Base-by-base conservation (phyloP, 1,140 invertebrate species). In the Heterodera schachtii region DNA sequence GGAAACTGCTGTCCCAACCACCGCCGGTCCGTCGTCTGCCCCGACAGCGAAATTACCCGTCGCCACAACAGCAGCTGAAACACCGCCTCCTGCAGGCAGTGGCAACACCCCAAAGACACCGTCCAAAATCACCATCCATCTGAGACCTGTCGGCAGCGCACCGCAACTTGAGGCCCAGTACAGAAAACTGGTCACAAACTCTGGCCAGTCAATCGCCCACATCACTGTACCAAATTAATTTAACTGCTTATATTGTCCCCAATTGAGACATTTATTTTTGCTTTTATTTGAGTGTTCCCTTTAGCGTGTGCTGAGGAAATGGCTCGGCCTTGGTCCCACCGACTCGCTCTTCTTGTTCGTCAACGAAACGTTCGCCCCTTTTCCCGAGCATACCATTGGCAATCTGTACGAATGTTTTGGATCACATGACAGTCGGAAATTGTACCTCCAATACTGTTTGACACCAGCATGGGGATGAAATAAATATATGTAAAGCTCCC, bases 371-470 rank as follows among this genome's bases (percentile, higher is more conserved):
- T 78, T 78, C n/a, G 57, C 76, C 5, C 76, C 76, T 1, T 67
- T 21, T 7, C 76, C 76, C 49, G 76, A 78, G 46, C 64, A 69
- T 60, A 78, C 76, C 21, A 69, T 78, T 49, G 69, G 41, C 31
- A 71, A 71, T 46, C n/a, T 78, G 16, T 57, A 78, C 60, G 60
- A 78, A 21, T 78, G 76, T 78, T 78, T 78, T 66, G 76, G 76
- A 9, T 46, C 60, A 19, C 31, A 41, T 3, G 76, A 67, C 31
- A 69, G 76, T 41, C 47, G 52, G 7, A 78, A 67, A 49, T 44
- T 78, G 46, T 78, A 69, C 43, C 47, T 78, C 46, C 76, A 78
- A 44, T 78, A 78, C 46, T 31, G 76, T 44, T 64, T 66, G 9
- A 41, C 52, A 1, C 60, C 76, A 3, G 76, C 76, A 44, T 78